Base-by-base conservation (phyloP, 2,888 invertebrate species). In the Monopis laevigella region DNA sequence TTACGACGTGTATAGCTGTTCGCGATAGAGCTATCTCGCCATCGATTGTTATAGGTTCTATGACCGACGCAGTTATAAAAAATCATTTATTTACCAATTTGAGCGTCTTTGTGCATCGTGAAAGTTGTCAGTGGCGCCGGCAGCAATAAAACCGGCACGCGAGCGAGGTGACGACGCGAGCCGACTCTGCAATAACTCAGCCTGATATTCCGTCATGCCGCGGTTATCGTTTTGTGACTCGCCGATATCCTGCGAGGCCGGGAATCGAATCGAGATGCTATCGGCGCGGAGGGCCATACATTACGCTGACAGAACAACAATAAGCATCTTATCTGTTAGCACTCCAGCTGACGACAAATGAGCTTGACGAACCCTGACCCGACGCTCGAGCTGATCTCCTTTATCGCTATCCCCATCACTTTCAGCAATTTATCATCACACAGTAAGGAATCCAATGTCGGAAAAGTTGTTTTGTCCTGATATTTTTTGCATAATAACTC, bases 61-160 rank as follows among this genome's bases (percentile, higher is more conserved):
- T 39, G 26, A 16, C 39, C 39, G 39, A 49, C 48, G 54, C 59
- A 55, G 59, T 58, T 45, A 55, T 54, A 75, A 77, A 77, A 75
- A 72, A 70, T 67, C 46, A 70, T 72, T 72, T 64, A 61, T 63
- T 67, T 65, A 67, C 68, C 70, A 72, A 78, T 75, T 78, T 72
- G 70, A 72, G 63, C 59, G 61, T 70, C 64, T 70, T 73, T 78
- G 77, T 74, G 68, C 67, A 66, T 69, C 62, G 75, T 65, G 78
- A 80, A 78, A 78, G 78, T 72, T 69, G 65, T 64, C 59, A 54
- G 60, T 73, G 78, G 78, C 78, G 77, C 78, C 77, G 70, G 64
- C 71, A 67, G 67, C 66, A 74, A 78, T 78, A 78, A 74, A 73
- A 65, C 61, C 50, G 65, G 51, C 41, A 36, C 36, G 35, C 27